A percentile compares a stretch with the other conserved stretches of the same genome.
Evolutionary conservation across 1,140 invertebrate species (phyloP).

Genomic region (Lycorma delicatula): DNA sequence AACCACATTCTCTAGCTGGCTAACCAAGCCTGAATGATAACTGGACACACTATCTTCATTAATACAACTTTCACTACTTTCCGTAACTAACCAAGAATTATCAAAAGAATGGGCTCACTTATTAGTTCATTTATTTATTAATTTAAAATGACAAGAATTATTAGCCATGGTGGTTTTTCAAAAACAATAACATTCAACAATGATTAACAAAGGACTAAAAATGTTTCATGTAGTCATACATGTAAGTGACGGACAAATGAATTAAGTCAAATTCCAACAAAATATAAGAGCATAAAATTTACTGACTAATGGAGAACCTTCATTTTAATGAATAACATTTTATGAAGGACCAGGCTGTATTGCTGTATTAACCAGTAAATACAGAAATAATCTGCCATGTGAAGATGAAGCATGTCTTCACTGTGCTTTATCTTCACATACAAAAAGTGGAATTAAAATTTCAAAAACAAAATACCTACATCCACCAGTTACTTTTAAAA

Average conservation of each 20-base stretch:
- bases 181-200: no score
- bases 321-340: no score
- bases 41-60: no score
- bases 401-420: neutral
- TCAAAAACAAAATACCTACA: constrained; percentile 4
- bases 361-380: neutral
- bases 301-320: no score
- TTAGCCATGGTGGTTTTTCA: no score
- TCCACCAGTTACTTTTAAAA: constrained; percentile 11
- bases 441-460: constrained; percentile 1
- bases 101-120: no score
- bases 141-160: no score
- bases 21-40: no score
- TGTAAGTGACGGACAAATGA: neutral
- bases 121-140: no score
- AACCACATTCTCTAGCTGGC: no score
- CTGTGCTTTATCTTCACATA: neutral
- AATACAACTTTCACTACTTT: no score
- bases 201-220: neutral
- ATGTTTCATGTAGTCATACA: neutral
- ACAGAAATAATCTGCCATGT: neutral
- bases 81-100: no score
- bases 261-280: neutral
- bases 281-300: neutral
- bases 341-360: neutral